Evolutionary conservation across 1,140 invertebrate genomes (phyloP), one percentile per base, ranked within the genome.

Genomic region (Monochamus saltuarius): DNA sequence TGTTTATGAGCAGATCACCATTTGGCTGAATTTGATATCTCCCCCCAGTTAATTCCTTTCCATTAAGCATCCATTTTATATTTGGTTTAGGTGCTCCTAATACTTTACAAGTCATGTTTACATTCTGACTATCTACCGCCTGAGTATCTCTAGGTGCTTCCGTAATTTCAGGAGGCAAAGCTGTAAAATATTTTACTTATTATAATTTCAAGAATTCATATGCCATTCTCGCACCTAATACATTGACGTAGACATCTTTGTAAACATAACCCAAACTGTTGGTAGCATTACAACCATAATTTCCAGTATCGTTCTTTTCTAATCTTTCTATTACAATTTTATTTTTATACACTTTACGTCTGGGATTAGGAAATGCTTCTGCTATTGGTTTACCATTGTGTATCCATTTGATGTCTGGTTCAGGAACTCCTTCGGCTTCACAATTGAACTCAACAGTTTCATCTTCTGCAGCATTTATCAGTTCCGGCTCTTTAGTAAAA

Each of bases 221-320:
- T 53, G n/a, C 22, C 2, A 17, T 75, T 45, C 43, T 13, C 79
- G 78, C 76, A 88, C 88, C 88, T 65, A 96, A 80, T 7, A 99
- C 97, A 80, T 99, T 99, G 6, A 99, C 86, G 73, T 94, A 99
- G 40, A 98, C 92, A 82, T 99, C 96, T 73, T 95, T 94, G 80
- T 97, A 99, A 10, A 98, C 92, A 78, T 99, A 99, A 34, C 97
- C 97, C 65, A 95, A 83, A n/a, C 89, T 90, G 77, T 99, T 99
- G 59, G 95, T 97, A 0, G 96, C 97, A 80, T 99, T 99, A 79
- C 97, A 99, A 46, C 98, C 96, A 73, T 97, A 96, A 77, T 99
- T 98, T 58, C 94, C 95, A 6, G 95, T 97, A 77, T 99, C 98
- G 39, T 84, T 83, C 76, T 95, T 95, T 13, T 83, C 81, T 14